Percentiles rank a stretch among this genome's conserved stretches.
These are phyloP conservation scores for Andrena marginata DNA, from an alignment of 2,888 invertebrate species.

Conservation along the genomic window DNA sequence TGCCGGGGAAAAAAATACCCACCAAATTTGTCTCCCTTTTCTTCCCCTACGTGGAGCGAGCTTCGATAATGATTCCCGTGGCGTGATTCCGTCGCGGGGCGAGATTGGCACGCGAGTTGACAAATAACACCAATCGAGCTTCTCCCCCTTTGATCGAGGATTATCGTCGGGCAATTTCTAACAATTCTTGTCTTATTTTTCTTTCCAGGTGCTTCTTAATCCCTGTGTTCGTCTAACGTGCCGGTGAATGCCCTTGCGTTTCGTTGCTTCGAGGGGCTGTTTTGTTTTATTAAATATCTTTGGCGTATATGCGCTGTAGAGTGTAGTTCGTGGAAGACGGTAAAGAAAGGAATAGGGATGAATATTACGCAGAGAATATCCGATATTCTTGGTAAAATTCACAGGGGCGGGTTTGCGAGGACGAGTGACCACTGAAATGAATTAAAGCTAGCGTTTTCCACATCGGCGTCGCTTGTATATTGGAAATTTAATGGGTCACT, in stretches of 20 bases:
- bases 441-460: slow-evolving; percentile 58
- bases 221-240: neutral
- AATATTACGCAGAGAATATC: neutral
- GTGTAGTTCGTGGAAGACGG: neutral
- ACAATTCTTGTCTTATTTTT: slow-evolving; percentile 40
- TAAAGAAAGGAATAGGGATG: neutral
- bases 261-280: slow-evolving; percentile 8
- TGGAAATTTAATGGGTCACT: slow-evolving; percentile 70
- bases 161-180: slow-evolving; percentile 63
- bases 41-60: slow-evolving; percentile 48
- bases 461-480: slow-evolving; percentile 47
- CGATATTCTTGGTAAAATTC: neutral
- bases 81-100: slow-evolving; percentile 61
- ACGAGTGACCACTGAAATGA: slow-evolving; percentile 38
- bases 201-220: slow-evolving; percentile 2
- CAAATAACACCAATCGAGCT: slow-evolving; percentile 71
- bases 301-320: neutral
- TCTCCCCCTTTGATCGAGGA: slow-evolving; percentile 71
- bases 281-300: neutral
- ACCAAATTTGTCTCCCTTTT: slow-evolving; percentile 54
- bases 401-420: slow-evolving; percentile 36
- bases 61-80: slow-evolving; percentile 67
- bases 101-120: slow-evolving; percentile 64
- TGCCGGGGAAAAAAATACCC: slow-evolving; percentile 11
- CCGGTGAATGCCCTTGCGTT: too few relatives aligned